Percentiles rank a stretch among this genome's conserved stretches.
Conservation (phyloP, 2,797 vertebrate species). For the Tapirus indicus region DNA sequence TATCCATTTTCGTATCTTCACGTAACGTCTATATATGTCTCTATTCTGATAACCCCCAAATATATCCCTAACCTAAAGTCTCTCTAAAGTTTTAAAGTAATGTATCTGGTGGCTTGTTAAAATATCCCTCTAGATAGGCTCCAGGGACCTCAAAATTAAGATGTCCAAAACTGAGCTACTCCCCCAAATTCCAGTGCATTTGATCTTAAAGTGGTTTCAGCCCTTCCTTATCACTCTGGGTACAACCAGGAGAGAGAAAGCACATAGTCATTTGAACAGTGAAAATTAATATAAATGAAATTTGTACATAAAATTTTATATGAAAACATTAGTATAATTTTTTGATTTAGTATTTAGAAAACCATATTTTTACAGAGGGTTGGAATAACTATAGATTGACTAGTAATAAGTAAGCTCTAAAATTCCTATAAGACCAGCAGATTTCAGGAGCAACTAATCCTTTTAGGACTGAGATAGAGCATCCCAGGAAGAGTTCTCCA, state of each 20-base stretch:
- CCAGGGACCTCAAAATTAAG: neutral
- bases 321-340: neutral
- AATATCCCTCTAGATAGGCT: neutral
- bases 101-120: neutral
- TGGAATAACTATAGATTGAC: neutral
- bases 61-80: neutral
- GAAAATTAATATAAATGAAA: too few species aligned
- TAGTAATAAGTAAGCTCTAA: conserved; percentile 24
- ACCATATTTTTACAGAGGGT: neutral
- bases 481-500: neutral
- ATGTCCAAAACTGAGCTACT: neutral
- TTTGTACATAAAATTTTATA: too few species aligned
- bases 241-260: neutral
- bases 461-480: neutral
- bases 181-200: neutral
- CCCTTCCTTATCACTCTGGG: neutral
- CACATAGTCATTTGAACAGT: neutral
- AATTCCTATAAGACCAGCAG: neutral
- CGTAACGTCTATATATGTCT: neutral
- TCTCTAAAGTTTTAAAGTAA: neutral
- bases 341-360: neutral
- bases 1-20: neutral
- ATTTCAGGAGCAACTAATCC: neutral
- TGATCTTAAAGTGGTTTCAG: neutral
- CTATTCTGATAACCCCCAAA: neutral